Evolutionary conservation across 2,113 vertebrate species (phyloP), one percentile per base, ranked within the genome.

Genomic region (Silurus glanis): DNA sequence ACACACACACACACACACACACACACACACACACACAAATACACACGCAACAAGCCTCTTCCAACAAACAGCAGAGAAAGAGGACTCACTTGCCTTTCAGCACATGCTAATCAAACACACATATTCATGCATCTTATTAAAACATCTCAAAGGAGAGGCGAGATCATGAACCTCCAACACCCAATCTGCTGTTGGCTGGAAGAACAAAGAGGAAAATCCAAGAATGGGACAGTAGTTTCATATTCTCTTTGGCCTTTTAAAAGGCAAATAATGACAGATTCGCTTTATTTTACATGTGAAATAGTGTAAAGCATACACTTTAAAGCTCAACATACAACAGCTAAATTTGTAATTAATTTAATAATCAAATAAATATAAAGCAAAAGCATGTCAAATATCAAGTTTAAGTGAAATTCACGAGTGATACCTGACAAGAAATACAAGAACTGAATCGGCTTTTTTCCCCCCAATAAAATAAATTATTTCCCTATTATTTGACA

Each of bases 41-140:
- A 37, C 37, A 53, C 59, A 6, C 55, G 45, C 80, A 59, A 61
- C 66, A 72, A 71, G 64, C 78, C 85, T 59, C 72, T 86, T n/a
- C 81, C 66, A 86, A 71, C 69, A 82, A 45, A 86, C 85, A n/a
- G 85, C 58, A 37, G 67, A 28, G 37, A 28, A 74, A 74, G 56
- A 74, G 80, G 67, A 67, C 79, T 74, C 45, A 13, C 80, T 86
- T 25, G 37, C 49, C 71, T 75, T 83, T 86, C 85, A 82, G 47
- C 4, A 37, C 80, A 78, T 76, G 80, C 71, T 87, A 83, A 87
- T 87, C 49, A 56, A 83, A 83, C 51, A 2, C 86, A 83, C 19
- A 83, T 83, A 87, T 78, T 83, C 85, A 76, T 83, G 71, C 71
- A 67, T 76, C 25, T 83, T 87, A 83, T 76, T 78, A 76, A 66